Evolutionary conservation across 2,888 invertebrate genomes (phyloP).

Genomic region (Clostera curtula): DNA sequence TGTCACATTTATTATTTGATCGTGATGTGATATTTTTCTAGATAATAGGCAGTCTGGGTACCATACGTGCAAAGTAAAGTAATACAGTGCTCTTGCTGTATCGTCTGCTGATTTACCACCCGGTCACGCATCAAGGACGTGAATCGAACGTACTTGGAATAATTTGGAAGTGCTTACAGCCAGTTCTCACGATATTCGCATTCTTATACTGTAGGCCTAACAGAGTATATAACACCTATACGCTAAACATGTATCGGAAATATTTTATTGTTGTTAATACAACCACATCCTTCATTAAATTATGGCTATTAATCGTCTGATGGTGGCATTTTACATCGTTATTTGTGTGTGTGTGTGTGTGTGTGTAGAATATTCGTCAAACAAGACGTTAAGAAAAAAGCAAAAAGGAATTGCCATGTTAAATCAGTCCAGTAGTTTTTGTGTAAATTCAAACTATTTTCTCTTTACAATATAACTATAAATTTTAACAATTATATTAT

Average conservation of each 20-base stretch:
- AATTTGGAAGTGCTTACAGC: conserved; percentile 53
- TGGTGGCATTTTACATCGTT: too few relatives aligned
- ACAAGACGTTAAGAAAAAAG: too few relatives aligned
- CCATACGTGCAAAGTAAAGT: conserved; percentile 46
- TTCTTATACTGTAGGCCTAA: conserved; percentile 39
- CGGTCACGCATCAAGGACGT: conserved; percentile 69
- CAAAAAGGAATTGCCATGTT: too few relatives aligned
- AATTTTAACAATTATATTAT: too few relatives aligned
- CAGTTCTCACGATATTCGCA: conserved; percentile 65
- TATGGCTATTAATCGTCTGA: too few relatives aligned
- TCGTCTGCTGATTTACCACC: conserved; percentile 43
- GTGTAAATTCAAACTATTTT: too few relatives aligned
- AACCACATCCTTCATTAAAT: too few relatives aligned
- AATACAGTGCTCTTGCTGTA: conserved; percentile 37
- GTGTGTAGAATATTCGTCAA: too few relatives aligned
- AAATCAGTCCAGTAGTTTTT: too few relatives aligned
- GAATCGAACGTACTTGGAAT: conserved; percentile 61
- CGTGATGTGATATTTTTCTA: conserved; percentile 20
- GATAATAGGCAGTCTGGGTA: conserved; percentile 24
- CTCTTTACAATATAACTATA: too few relatives aligned
- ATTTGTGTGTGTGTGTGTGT: too few relatives aligned
- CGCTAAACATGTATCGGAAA: conserved; percentile 25
- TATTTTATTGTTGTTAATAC: conserved; percentile 24
- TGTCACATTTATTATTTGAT: conserved; percentile 11
- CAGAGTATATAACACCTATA: conserved; percentile 30